Conservation (phyloP, 2,888 invertebrate genomes). For the Calliopum simillimum region DNA sequence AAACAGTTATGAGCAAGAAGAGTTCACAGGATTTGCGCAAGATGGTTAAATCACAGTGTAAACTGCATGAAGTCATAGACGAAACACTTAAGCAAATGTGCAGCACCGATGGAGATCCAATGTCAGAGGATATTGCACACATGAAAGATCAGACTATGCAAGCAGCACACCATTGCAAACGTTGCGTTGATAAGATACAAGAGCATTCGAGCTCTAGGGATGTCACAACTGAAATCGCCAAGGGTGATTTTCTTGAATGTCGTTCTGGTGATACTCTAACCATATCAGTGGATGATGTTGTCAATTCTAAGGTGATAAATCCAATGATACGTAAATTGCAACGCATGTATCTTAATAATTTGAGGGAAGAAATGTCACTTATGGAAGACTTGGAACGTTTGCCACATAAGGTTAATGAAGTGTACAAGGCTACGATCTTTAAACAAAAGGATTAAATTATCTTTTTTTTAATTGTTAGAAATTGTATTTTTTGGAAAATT, state of each 20-base stretch:
- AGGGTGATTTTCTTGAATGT: conserved; percentile 42
- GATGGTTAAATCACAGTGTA: conserved; percentile 51
- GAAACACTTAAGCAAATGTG: conserved; percentile 45
- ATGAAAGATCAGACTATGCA: conserved; percentile 20
- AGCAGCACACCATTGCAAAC: conserved; percentile 35
- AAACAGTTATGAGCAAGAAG: conserved; percentile 50
- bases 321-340: conserved; percentile 59
- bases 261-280: conserved; percentile 43
- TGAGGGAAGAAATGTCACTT: conserved; percentile 56
- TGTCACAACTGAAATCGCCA: conserved; percentile 44
- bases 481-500: conserved; percentile 34
- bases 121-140: neutral
- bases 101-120: conserved; percentile 32
- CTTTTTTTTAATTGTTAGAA: conserved; percentile 28
- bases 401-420: conserved; percentile 53
- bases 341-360: conserved; percentile 55
- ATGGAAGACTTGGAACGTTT: conserved; percentile 58
- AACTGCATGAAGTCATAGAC: conserved; percentile 47
- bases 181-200: conserved; percentile 38
- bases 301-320: conserved; percentile 55
- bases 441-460: conserved; percentile 43
- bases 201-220: conserved; percentile 42
- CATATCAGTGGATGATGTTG: conserved; percentile 52
- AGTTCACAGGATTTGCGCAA: conserved; percentile 50
- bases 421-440: conserved; percentile 49